Conservation (phyloP, 2,888 invertebrate species). For the Eulithis testata region DNA sequence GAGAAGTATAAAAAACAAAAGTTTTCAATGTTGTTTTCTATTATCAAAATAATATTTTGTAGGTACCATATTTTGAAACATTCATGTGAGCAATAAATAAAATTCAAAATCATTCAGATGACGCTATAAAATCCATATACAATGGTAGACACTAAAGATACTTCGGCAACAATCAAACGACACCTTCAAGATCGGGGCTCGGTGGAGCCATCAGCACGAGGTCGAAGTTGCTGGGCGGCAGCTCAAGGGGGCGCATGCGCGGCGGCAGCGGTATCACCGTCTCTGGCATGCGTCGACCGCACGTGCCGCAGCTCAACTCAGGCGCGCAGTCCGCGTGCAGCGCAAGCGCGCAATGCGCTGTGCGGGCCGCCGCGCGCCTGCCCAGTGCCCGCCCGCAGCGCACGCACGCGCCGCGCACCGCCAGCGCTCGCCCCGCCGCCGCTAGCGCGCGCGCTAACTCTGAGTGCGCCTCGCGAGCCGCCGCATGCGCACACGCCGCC, state of each 20-base stretch:
- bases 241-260: constrained; percentile 42
- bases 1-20: no score
- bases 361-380: constrained; percentile 52
- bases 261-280: constrained; percentile 44
- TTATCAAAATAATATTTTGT: no score
- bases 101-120: background rate
- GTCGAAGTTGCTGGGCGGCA: constrained; percentile 47
- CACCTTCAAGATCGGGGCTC: constrained; percentile 73
- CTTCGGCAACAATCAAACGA: constrained; percentile 48
- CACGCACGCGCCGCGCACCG: constrained; percentile 66
- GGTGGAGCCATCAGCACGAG: constrained; percentile 71
- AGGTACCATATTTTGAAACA: no score
- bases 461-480: constrained; percentile 61
- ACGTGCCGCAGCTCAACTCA: constrained; percentile 58
- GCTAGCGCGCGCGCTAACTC: constrained; percentile 61
- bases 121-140: background rate
- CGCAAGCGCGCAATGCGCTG: constrained; percentile 72
- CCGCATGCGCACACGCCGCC: constrained; percentile 52
- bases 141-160: no score
- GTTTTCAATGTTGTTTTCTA: no score
- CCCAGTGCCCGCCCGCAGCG: constrained; percentile 59
- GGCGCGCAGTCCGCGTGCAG: constrained; percentile 60
- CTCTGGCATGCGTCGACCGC: constrained; percentile 58
- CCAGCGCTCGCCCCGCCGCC: constrained; percentile 60
- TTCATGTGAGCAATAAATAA: no score